A percentile compares a stretch with the other conserved stretches of the same genome.
These are phyloP conservation scores for Microplitis demolitor DNA, from an alignment of 1,140 invertebrate genomes.

Conservation along the genomic window DNA sequence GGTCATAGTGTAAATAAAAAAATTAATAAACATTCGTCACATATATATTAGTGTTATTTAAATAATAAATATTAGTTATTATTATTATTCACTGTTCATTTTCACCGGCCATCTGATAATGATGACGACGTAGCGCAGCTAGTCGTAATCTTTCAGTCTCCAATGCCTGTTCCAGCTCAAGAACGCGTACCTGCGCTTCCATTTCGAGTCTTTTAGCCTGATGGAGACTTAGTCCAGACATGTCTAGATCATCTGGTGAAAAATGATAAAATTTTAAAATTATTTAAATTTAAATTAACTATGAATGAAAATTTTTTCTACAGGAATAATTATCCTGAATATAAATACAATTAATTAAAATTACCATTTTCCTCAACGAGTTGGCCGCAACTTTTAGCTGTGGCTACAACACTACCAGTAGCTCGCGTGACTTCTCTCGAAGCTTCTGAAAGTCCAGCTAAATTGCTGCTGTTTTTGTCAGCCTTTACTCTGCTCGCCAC, in stretches of 20 bases:
- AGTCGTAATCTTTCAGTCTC: constrained; percentile 85
- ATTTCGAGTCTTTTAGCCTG: constrained; percentile 95
- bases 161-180: constrained; percentile 90
- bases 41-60: not conserved
- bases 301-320: constrained; percentile 2
- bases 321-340: constrained; percentile 1
- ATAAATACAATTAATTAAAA: constrained; percentile 18
- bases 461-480: constrained; percentile 77
- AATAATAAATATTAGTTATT: not conserved
- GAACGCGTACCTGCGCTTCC: constrained; percentile 89
- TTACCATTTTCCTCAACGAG: constrained; percentile 84
- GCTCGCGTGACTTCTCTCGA: constrained; percentile 87
- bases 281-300: not conserved
- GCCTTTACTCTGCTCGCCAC: constrained; percentile 94
- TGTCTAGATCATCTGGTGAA: constrained; percentile 83
- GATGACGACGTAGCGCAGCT: constrained; percentile 84
- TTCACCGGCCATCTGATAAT: constrained; percentile 87
- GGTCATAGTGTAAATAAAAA: too few relatives aligned
- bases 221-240: constrained; percentile 86
- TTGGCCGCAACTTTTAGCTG: constrained; percentile 85
- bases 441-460: constrained; percentile 79
- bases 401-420: constrained; percentile 91
- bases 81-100: constrained; percentile 61
- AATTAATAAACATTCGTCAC: too few relatives aligned
- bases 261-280: constrained; percentile 14